phyloP scores from a whole-genome alignment of 2,113 vertebrate species.

The Agapornis roseicollis region DNA sequence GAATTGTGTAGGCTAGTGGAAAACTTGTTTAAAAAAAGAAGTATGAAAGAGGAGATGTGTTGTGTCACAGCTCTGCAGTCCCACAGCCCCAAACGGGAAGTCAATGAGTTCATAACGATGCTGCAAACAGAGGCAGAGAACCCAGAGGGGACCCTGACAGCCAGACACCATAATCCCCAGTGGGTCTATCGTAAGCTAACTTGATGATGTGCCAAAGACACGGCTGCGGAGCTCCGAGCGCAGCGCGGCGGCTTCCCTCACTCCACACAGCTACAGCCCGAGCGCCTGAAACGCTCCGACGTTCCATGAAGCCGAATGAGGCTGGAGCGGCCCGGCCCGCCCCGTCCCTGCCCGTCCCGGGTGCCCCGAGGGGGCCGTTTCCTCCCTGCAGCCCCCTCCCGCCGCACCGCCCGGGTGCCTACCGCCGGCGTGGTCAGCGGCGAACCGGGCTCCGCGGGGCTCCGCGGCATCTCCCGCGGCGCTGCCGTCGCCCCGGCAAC shows the following conservation, averaged over 20 bases:
- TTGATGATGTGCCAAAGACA: background rate
- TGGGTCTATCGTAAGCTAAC: background rate
- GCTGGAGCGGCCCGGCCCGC: background rate
- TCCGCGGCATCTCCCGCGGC: background rate
- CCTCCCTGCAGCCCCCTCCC: background rate
- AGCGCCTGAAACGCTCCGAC: fast-evolving
- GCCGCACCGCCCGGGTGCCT: background rate
- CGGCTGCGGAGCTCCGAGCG: background rate
- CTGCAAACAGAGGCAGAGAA: background rate
- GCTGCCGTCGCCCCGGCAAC: background rate
- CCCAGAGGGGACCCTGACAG: background rate
- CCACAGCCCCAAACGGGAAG: background rate
- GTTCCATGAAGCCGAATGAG: background rate
- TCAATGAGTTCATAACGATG: background rate
- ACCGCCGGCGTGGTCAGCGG: background rate
- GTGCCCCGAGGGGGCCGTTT: fast-evolving
- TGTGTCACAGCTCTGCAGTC: background rate
- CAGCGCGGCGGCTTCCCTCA: background rate
- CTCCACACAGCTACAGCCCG: background rate
- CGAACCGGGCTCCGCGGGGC: background rate
- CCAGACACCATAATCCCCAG: background rate
- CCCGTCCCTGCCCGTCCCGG: background rate
- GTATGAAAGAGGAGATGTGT: background rate
- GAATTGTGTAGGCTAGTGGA: background rate
- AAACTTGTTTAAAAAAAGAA: background rate